These are phyloP conservation scores for Sinocyclocheilus grahami DNA, from an alignment of 2,113 vertebrate species.

Conservation along the genomic window DNA sequence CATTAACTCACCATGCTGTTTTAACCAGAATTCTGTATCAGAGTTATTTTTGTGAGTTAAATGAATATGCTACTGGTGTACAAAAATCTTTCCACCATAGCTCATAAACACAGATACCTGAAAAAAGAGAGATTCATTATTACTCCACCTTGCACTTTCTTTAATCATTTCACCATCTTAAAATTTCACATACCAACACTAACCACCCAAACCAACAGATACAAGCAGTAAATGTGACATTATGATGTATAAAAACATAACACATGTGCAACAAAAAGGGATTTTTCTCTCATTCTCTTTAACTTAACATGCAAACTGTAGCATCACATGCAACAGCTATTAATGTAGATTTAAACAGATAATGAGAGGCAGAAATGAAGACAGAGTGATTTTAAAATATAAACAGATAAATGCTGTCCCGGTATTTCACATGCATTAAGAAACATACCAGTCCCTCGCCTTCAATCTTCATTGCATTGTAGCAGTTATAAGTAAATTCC, in stretches of 20 bases:
- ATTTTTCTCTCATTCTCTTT: neutral
- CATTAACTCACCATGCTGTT: conserved; percentile 32
- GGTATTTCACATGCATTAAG: neutral
- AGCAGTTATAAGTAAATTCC: conserved; percentile 36
- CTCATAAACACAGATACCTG: neutral
- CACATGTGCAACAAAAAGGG: neutral
- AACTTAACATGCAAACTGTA: neutral
- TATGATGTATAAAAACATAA: neutral
- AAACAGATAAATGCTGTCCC: neutral
- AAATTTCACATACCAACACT: neutral
- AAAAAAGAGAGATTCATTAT: neutral
- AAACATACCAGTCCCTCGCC: conserved; percentile 42
- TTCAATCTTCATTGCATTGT: conserved; percentile 20
- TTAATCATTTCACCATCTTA: neutral
- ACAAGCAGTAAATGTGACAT: neutral
- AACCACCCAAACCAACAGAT: neutral
- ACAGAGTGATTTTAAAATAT: neutral
- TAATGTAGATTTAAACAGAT: neutral
- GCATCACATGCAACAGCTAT: neutral
- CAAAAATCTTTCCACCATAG: neutral
- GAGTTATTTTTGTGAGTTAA: conserved; percentile 13
- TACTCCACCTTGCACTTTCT: neutral
- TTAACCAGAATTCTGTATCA: conserved; percentile 32
- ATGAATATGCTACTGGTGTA: neutral
- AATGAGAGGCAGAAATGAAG: neutral